Conservation (phyloP, 2,797 vertebrate genomes). For the Smutsia gigantea region DNA sequence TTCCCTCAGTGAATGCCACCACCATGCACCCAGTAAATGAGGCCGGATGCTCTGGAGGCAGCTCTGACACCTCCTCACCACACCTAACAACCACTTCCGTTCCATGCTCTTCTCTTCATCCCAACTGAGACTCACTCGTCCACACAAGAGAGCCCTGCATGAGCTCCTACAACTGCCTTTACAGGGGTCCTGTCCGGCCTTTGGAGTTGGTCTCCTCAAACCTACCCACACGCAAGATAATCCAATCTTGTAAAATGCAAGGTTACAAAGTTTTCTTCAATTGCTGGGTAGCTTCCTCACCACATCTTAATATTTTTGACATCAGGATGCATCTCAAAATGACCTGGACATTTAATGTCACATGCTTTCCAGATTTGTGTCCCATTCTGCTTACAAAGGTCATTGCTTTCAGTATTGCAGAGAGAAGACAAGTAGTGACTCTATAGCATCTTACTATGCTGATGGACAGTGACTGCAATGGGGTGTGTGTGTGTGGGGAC, state of each 20-base stretch:
- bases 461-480: too few species aligned
- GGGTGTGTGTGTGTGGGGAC: too few species aligned
- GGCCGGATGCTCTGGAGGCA: neutral
- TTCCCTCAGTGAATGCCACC: neutral
- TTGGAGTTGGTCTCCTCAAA: neutral
- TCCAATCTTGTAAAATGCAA: neutral
- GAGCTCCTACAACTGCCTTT: neutral
- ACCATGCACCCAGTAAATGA: neutral
- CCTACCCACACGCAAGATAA: neutral
- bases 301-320: neutral
- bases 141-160: rapidly evolving
- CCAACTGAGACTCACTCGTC: neutral
- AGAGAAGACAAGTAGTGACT: too few species aligned
- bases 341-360: neutral
- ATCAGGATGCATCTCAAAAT: neutral
- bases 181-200: neutral
- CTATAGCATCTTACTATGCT: too few species aligned
- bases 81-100: neutral
- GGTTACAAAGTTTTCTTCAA: neutral
- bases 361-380: neutral
- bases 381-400: neutral
- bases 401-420: neutral
- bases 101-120: neutral
- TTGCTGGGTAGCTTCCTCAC: neutral
- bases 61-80: neutral